phyloP scores from a whole-genome alignment of 2,888 invertebrate species.

The Diplazon laetatorius region DNA sequence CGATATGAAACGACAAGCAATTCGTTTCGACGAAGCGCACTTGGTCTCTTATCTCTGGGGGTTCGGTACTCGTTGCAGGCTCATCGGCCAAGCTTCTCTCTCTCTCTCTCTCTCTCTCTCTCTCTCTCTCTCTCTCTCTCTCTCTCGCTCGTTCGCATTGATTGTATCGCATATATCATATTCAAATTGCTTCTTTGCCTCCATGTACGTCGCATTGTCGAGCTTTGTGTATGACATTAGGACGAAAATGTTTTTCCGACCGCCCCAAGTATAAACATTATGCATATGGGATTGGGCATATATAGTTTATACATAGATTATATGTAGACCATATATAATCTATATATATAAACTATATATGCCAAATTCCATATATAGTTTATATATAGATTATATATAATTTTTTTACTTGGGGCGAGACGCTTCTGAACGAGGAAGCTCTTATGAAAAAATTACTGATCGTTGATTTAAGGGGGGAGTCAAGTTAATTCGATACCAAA shows the following conservation, averaged over 20 bases:
- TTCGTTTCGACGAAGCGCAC: constrained; percentile 69
- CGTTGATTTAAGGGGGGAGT: too few relatives aligned
- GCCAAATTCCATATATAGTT: too few relatives aligned
- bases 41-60: constrained; percentile 72
- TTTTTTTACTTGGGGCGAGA: too few relatives aligned
- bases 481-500: too few relatives aligned
- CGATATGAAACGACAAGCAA: constrained; percentile 74
- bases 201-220: background rate
- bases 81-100: constrained; percentile 46
- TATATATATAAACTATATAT: too few relatives aligned
- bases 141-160: constrained; percentile 22
- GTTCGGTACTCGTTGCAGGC: background rate
- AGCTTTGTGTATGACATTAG: background rate
- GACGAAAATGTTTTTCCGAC: background rate
- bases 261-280: too few relatives aligned
- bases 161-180: constrained; percentile 42
- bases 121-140: constrained; percentile 54
- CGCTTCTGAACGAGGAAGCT: too few relatives aligned
- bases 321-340: too few relatives aligned
- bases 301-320: too few relatives aligned
- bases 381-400: too few relatives aligned
- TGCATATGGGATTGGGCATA: too few relatives aligned
- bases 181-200: constrained; percentile 23
- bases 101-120: constrained; percentile 5
- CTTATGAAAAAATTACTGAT: too few relatives aligned